Conservation (phyloP, 2,888 invertebrate species). For the Lithophane leautieri region DNA sequence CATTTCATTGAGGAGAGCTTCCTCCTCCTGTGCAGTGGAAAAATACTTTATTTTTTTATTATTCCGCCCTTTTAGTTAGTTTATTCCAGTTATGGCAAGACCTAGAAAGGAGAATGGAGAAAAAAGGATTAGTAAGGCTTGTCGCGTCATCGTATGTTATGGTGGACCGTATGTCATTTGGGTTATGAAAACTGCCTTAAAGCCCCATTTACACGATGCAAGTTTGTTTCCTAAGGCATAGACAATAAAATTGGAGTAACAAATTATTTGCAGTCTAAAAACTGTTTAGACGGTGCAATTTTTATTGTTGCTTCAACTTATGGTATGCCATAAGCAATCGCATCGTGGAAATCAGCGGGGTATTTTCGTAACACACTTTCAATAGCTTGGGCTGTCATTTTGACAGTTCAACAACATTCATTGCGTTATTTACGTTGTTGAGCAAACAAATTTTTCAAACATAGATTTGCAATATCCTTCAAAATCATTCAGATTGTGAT, state of each 20-base stretch:
- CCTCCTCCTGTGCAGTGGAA: slow-evolving; percentile 93
- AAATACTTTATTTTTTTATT: slow-evolving; percentile 51
- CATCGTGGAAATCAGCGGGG: background rate
- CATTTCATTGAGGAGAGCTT: slow-evolving; percentile 99
- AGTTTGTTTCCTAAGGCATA: background rate
- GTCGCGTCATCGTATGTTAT: slow-evolving; percentile 21
- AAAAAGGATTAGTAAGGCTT: slow-evolving; percentile 11
- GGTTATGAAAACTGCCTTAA: background rate
- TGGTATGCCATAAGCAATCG: background rate
- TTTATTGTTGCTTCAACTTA: background rate
- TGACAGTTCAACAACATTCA: too few species aligned
- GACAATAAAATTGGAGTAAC: background rate
- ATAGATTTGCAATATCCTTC: too few species aligned
- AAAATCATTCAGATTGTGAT: too few species aligned
- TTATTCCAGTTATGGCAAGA: slow-evolving; percentile 50
- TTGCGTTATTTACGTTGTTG: too few species aligned
- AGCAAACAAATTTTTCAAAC: too few species aligned
- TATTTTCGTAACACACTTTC: too few species aligned
- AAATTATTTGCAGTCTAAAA: too few species aligned
- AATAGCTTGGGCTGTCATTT: too few species aligned
- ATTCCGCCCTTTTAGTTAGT: slow-evolving; percentile 46
- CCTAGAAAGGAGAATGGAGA: slow-evolving; percentile 38
- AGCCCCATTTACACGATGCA: background rate
- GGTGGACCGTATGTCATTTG: background rate
- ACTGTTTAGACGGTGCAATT: background rate